These are phyloP conservation scores for Caracal caracal DNA, from an alignment of 2,113 vertebrate genomes.

Conservation along the genomic window DNA sequence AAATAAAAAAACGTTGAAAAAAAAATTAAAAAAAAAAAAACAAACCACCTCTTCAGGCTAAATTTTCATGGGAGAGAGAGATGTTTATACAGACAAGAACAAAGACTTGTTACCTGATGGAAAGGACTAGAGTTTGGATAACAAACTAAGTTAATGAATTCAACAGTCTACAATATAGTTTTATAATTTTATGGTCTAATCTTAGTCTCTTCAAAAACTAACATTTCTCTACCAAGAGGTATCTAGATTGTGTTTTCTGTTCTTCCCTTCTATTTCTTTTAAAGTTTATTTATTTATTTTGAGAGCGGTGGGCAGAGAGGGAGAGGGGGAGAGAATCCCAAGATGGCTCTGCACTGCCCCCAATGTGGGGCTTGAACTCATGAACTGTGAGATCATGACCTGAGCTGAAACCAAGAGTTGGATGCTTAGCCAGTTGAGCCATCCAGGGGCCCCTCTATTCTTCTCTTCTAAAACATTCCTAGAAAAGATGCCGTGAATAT, in stretches of 20 bases:
- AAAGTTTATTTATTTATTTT: too few species aligned
- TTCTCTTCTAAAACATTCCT: not conserved
- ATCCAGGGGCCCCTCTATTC: not conserved
- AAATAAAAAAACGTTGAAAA: too few species aligned
- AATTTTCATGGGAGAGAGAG: not conserved
- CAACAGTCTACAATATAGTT: not conserved
- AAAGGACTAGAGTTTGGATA: not conserved
- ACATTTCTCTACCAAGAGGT: constrained; percentile 27
- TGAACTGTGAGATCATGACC: too few species aligned
- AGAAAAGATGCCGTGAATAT: constrained; percentile 80
- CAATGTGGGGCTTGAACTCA: too few species aligned
- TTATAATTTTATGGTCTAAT: not conserved
- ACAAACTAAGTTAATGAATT: not conserved
- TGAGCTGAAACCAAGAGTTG: too few species aligned
- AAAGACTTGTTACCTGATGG: not conserved
- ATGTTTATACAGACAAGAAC: not conserved
- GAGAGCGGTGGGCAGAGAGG: too few species aligned
- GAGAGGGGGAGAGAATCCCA: too few species aligned
- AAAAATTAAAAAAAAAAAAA: too few species aligned
- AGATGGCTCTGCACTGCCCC: too few species aligned
- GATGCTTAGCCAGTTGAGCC: too few species aligned
- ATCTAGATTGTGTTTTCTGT: not conserved
- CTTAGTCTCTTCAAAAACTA: not conserved
- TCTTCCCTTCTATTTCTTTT: not conserved
- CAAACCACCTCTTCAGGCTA: not conserved